phyloP scores from a whole-genome alignment of 2,888 invertebrate genomes.

The Chouioia cunea region DNA sequence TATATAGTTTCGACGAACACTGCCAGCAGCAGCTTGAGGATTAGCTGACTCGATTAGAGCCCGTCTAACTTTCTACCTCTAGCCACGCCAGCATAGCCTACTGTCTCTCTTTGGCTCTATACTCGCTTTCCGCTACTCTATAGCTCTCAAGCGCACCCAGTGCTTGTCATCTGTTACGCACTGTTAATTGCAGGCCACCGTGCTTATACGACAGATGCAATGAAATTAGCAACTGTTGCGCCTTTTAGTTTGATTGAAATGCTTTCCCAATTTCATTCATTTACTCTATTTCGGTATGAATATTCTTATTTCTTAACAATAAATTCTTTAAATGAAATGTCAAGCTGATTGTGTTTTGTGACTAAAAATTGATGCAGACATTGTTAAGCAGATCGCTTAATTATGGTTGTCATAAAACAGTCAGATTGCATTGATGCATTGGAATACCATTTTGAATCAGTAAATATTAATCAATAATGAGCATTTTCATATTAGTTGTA shows the following conservation, averaged over 20 bases:
- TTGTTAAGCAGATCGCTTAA: no score
- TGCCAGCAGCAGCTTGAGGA: constrained; percentile 27
- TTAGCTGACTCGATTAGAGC: constrained; percentile 52
- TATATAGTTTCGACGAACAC: background rate
- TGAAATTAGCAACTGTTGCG: constrained; percentile 38
- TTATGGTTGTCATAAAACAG: no score
- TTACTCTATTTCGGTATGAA: no score
- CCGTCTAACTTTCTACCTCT: constrained; percentile 34
- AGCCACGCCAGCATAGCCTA: background rate
- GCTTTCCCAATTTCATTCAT: no score
- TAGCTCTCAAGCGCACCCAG: background rate
- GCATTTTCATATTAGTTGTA: no score
- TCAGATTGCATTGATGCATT: no score
- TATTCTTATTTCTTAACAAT: no score
- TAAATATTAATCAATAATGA: no score
- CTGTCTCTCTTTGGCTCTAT: background rate
- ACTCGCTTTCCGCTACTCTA: background rate
- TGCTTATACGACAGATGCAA: constrained; percentile 11
- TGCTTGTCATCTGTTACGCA: constrained; percentile 35
- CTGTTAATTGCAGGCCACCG: constrained; percentile 26
- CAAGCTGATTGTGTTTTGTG: no score
- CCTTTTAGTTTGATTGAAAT: background rate
- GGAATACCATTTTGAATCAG: no score
- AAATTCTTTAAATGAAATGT: no score
- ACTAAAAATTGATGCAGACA: no score